Base-by-base conservation (phyloP, 2,797 vertebrate genomes). In the Botia almorhae region DNA sequence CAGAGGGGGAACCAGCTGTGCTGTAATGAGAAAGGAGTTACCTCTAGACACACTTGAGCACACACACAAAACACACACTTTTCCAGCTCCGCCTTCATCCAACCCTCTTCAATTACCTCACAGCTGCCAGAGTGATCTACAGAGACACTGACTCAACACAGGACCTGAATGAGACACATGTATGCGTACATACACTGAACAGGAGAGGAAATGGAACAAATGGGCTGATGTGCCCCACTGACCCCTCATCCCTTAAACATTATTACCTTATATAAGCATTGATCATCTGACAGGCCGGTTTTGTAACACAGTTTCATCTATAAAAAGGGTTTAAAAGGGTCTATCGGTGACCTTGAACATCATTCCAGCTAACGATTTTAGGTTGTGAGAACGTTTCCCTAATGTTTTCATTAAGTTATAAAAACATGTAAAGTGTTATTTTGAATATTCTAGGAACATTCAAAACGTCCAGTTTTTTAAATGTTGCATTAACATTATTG, bases 21-120 rank as follows among this genome's bases (percentile, higher is more conserved):
- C 67, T 60, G 39, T 86, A 86, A 86, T 86, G 69, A 84, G 74
- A 80, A 58, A 69, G 65, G 75, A 84, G 74, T 61, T 50, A 51
- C 71, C 70, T 51, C 39, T n/a, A 55, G 29, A 72, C 33, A 68
- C 3, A 19, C 23, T 63, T 17, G 0, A 19, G 16, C 33, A 56
- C 29, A 60, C 21, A 63, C 60, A 55, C 39, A 43, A 76, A 68
- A 78, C 17, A 58, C 71, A 79, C 82, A 83, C 48, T 74, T 75
- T 64, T 63, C 60, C 67, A 69, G 50, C 77, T 50, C 63, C 73
- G 50, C 71, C 69, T 80, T 26, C 71, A 58, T 80, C 70, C 68
- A 75, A n/a, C 53, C 50, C 43, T 43, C 71, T 80, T 58, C 73
- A 87, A 82, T 80, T 84, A 83, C 50, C 12, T 70, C 50, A 21